phyloP scores from a whole-genome alignment of 1,140 invertebrate genomes.

The Polyergus mexicanus region DNA sequence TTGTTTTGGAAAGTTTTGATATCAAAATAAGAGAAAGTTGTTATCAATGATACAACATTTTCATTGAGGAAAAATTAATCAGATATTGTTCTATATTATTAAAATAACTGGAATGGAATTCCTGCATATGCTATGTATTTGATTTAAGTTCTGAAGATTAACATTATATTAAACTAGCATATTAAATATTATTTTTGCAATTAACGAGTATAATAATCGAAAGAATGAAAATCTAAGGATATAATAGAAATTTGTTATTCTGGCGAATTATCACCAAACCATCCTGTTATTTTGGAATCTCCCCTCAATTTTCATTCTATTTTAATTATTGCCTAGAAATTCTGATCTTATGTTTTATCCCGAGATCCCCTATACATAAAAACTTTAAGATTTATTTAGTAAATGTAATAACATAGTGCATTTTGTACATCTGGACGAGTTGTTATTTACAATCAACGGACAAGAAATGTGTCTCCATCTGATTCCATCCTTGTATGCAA shows the following conservation, averaged over 20 bases:
- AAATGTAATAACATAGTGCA: slow-evolving; percentile 74
- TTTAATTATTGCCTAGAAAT: no score
- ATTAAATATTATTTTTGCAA: slow-evolving; percentile 13
- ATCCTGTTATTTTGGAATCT: no score
- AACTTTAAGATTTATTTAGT: slow-evolving; percentile 31
- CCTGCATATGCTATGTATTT: slow-evolving; percentile 16
- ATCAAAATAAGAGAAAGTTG: not conserved
- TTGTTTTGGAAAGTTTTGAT: not conserved
- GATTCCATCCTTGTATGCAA: slow-evolving; percentile 78
- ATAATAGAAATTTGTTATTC: no score
- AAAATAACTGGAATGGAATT: not conserved
- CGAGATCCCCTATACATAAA: not conserved
- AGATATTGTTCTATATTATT: not conserved
- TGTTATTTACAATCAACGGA: slow-evolving; percentile 79
- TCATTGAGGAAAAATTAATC: not conserved
- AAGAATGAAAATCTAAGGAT: not conserved
- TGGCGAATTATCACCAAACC: no score
- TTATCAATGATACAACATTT: not conserved
- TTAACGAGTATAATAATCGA: slow-evolving; percentile 15
- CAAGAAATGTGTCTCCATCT: slow-evolving; percentile 82
- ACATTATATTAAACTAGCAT: not conserved
- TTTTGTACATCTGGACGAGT: slow-evolving; percentile 76
- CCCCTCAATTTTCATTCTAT: no score
- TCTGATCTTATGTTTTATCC: no score
- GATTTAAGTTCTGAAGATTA: slow-evolving; percentile 32